Conservation (phyloP, 2,113 vertebrate species). For the Microcebus murinus region DNA sequence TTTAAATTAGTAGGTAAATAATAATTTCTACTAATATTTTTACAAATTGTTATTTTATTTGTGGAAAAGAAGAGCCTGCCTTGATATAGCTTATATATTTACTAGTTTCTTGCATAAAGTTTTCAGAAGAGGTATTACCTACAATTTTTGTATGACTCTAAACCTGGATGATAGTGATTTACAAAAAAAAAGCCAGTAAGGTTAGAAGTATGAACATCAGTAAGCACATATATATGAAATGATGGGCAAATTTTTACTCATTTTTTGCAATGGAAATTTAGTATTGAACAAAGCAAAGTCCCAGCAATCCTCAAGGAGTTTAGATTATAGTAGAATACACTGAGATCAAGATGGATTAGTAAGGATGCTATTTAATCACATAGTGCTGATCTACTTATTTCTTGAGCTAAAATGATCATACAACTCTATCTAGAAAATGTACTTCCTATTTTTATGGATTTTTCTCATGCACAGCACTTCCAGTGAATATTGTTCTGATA, state of each 20-base stretch:
- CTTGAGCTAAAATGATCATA: background rate
- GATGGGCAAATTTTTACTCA: background rate
- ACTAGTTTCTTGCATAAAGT: background rate
- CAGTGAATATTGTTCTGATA: slow-evolving; percentile 63
- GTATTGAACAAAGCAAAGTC: background rate
- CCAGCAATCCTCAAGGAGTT: background rate
- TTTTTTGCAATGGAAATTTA: background rate
- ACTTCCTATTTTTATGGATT: slow-evolving; percentile 35
- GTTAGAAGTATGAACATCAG: background rate
- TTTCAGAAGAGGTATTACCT: background rate
- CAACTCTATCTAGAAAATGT: background rate
- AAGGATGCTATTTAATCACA: background rate
- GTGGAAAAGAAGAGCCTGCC: background rate
- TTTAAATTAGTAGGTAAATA: background rate
- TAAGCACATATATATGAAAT: background rate
- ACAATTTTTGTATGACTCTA: background rate
- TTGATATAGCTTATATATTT: background rate
- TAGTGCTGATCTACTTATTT: background rate
- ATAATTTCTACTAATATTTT: background rate
- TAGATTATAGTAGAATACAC: background rate
- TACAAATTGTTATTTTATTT: background rate
- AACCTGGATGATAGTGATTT: background rate
- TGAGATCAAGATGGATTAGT: background rate
- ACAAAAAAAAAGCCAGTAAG: background rate
- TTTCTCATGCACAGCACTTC: slow-evolving; percentile 42